Evolutionary conservation across 2,888 invertebrate genomes (phyloP), one percentile per base, ranked within the genome.

Genomic region (Eupithecia tripunctaria): DNA sequence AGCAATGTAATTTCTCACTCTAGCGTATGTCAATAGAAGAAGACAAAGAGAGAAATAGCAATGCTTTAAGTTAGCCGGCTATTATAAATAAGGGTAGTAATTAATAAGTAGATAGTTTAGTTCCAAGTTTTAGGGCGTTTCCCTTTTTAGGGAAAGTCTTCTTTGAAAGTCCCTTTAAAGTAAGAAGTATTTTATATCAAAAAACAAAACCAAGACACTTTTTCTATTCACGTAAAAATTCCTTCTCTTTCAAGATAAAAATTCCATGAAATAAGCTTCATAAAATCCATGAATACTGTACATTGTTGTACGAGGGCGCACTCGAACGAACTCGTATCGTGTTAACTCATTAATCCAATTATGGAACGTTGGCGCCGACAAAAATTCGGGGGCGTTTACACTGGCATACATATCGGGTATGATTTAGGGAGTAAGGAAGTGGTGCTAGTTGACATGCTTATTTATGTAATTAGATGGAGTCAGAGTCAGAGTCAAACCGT

Each of bases 321-420:
- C 36, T 63, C 36, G 62, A 64, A 38, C 64, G 64, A 36, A 15
- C 60, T 38, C 25, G 64, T 60, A 36, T 59, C 67, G 67, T 59
- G 59, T 68, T 59, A 68, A 60, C 67, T 59, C 12, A 68, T 68
- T 68, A 41, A 38, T 68, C 59, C 67, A 68, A 68, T 60, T 68
- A 67, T 27, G 59, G 38, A 59, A n/a, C 36, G 32, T 7, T 6
- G 59, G 29, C 7, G 27, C 18, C 59, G 29, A 60, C 60, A n/a
- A 18, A 60, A 60, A 18, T 29, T 27, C 12, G 5, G 62, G 63
- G 64, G 64, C 14, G n/a, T 4, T 64, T 38, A 64, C 64, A 64
- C 38, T 14, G 15, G 5, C 64, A 38, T 21, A 41, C 6, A 38
- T 36, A 15, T 64, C 38, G 64, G 32, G 25, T 14, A 12, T 14